phyloP scores from a whole-genome alignment of 2,797 vertebrate species.

The Mastacembelus armatus region DNA sequence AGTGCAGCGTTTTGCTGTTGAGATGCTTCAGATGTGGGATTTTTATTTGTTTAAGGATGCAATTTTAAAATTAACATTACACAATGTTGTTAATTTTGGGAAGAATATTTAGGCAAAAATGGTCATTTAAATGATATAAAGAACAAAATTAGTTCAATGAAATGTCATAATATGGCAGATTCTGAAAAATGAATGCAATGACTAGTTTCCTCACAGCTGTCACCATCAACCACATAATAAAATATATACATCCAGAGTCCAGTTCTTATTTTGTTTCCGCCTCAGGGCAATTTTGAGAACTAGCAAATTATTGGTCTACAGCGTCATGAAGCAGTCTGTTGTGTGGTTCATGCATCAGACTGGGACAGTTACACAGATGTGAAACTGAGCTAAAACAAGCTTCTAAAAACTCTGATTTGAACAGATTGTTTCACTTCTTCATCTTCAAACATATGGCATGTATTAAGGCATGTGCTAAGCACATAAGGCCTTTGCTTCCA shows the following conservation, averaged over 20 bases:
- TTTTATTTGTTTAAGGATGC: not conserved
- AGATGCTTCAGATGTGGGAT: not conserved
- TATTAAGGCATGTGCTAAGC: too few species aligned
- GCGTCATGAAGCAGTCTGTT: too few species aligned
- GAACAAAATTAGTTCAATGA: not conserved
- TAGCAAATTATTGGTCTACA: too few species aligned
- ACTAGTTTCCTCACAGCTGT: not conserved
- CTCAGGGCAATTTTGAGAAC: not conserved
- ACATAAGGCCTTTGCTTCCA: not conserved
- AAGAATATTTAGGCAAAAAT: not conserved
- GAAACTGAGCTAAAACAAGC: not conserved
- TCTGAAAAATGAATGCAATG: not conserved
- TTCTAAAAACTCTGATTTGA: not conserved
- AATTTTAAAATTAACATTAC: not conserved
- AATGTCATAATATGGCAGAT: not conserved
- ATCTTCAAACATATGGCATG: not conserved
- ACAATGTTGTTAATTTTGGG: not conserved
- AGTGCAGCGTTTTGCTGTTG: not conserved
- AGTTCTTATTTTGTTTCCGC: not conserved
- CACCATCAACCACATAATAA: too few species aligned
- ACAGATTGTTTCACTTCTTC: constrained; percentile 20
- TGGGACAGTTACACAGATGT: accelerated
- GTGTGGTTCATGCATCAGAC: too few species aligned
- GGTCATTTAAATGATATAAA: not conserved
- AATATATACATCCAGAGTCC: not conserved